Evolutionary conservation across 2,888 invertebrate genomes (phyloP), one percentile per base, ranked within the genome.

Genomic region (Pristionchus arcanus): DNA sequence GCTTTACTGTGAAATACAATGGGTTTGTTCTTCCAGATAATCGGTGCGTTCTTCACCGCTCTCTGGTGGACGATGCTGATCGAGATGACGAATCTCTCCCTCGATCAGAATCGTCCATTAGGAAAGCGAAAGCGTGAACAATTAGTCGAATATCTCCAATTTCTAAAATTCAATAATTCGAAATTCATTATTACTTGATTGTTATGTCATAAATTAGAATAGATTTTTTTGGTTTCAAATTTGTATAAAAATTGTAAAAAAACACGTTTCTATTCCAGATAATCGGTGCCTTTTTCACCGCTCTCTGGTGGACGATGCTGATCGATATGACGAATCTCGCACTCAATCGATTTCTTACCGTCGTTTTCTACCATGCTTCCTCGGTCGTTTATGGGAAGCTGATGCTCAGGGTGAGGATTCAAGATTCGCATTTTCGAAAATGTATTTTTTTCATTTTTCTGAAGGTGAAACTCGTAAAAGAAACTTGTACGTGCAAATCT

Each of bases 31-130:
- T 49, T 63, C 63, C 84, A 55, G 84, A 85, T 85, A 42, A 85
- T 85, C 84, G 84, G 84, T 16, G 84, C 84, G 5, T 21, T 59
- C 25, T 85, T 85, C 84, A 85, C 84, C 59, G 59, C 25, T 1
- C 49, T 85, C 13, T 85, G 84, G 84, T 85, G 84, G 84, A 85
- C 84, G 37, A 85, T 85, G 84, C 37, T 85, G 34, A 59, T 85
- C 1, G 84, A 85, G 59, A 85, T 85, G 84, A 85, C 84, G 59
- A 59, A 55, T 59, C 59, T 85, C 15, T 31, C 84, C 21, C 31
- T 85, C 34, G 59, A 85, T 85, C 84, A 59, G 59, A 11, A 59
- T 59, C 19, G 59, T 59, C 59, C 19, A 59, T 59, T 59, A 59
- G n/a, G n/a, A n/a, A n/a, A n/a, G n/a, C n/a, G n/a, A n/a, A n/a